A percentile compares a stretch with the other conserved stretches of the same genome.
Conservation (phyloP, 2,797 vertebrate genomes). For the Denticeps clupeoides region DNA sequence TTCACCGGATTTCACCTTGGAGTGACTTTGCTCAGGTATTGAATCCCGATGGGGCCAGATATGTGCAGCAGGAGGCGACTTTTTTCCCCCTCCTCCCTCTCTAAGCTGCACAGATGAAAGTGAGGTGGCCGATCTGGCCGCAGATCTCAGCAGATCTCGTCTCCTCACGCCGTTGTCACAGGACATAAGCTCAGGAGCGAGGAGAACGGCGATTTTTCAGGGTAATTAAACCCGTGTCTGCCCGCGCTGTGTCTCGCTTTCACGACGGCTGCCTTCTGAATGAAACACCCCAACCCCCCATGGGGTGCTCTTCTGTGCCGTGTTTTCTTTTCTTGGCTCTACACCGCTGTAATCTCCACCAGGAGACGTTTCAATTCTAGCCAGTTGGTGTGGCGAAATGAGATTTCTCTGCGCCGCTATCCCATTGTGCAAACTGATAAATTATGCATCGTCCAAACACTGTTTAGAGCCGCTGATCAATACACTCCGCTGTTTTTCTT, state of each 20-base stretch:
- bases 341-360: slow-evolving; percentile 20
- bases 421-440: slow-evolving; percentile 50
- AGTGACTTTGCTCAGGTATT: slow-evolving; percentile 55
- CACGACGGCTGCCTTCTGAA: slow-evolving; percentile 23
- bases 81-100: not conserved
- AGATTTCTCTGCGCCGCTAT: slow-evolving; percentile 46
- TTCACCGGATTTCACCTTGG: slow-evolving; percentile 61
- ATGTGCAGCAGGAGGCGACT: slow-evolving; percentile 27
- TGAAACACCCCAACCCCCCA: slow-evolving; percentile 11
- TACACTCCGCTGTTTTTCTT: slow-evolving; percentile 40
- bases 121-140: too few relatives aligned
- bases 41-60: slow-evolving; percentile 35
- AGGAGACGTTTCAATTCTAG: slow-evolving; percentile 38
- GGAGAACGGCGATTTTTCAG: slow-evolving; percentile 15
- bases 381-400: slow-evolving; percentile 36
- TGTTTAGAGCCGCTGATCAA: slow-evolving; percentile 53
- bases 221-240: slow-evolving; percentile 36
- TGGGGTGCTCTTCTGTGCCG: not conserved
- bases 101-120: too few relatives aligned
- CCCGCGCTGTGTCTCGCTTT: slow-evolving; percentile 15
- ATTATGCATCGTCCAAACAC: slow-evolving; percentile 54
- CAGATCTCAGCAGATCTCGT: slow-evolving; percentile 25
- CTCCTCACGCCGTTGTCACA: slow-evolving; percentile 21
- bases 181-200: slow-evolving; percentile 22
- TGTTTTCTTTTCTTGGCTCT: slow-evolving; percentile 19